Percentiles rank a stretch among this genome's conserved stretches.
Conservation (phyloP, 2,113 vertebrate species). For the Mobula hypostoma region DNA sequence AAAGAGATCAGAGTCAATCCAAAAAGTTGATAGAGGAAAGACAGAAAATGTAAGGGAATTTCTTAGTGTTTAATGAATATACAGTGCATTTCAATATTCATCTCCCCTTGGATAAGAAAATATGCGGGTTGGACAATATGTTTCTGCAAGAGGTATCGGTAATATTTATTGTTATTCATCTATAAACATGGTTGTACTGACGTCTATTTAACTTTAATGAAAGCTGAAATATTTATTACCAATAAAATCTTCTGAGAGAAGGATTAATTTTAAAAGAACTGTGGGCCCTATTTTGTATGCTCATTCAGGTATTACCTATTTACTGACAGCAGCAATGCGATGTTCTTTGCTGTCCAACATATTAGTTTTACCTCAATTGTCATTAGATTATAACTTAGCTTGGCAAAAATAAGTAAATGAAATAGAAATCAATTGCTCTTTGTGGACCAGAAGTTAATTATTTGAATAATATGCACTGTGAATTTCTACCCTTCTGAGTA, state of each 20-base stretch:
- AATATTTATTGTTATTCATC: background rate
- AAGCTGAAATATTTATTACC: background rate
- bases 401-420: background rate
- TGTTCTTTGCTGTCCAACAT: background rate
- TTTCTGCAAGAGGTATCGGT: slow-evolving; percentile 3
- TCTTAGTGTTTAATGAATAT: slow-evolving; percentile 10
- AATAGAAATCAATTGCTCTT: background rate
- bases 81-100: slow-evolving; percentile 8
- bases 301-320: background rate
- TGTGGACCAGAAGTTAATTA: background rate
- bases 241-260: background rate
- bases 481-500: background rate
- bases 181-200: background rate
- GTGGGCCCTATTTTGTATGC: background rate
- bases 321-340: background rate
- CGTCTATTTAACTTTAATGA: slow-evolving; percentile 7
- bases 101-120: slow-evolving; percentile 7
- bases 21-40: background rate
- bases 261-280: background rate
- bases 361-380: too few species aligned
- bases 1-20: slow-evolving; percentile 4
- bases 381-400: background rate
- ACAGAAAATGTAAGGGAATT: background rate
- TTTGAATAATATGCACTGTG: background rate
- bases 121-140: background rate